Conservation (phyloP, 2,797 vertebrate genomes). For the Bovichtus variegatus region DNA sequence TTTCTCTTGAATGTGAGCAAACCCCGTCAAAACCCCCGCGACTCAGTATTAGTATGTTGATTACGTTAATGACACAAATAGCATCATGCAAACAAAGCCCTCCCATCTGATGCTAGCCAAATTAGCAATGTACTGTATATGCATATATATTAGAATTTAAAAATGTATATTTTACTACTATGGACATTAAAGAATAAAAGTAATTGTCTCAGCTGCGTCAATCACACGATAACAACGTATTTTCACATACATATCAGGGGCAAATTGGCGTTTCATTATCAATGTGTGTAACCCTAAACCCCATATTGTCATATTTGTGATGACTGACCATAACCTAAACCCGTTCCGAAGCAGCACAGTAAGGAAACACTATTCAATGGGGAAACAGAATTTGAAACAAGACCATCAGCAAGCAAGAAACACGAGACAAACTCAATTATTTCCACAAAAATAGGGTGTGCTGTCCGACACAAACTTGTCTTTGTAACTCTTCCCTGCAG, state of each 20-base stretch:
- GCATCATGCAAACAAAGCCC: background rate
- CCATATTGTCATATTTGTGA: background rate
- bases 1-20: no score
- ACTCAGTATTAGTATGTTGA: no score
- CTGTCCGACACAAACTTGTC: background rate
- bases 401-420: conserved; percentile 1
- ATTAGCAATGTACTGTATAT: background rate
- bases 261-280: background rate
- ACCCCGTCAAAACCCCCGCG: no score
- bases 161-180: no score
- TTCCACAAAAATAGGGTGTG: background rate
- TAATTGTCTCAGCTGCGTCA: background rate
- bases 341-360: background rate
- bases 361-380: background rate
- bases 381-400: background rate
- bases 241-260: background rate
- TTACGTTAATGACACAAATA: no score
- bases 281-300: background rate
- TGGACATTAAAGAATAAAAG: background rate
- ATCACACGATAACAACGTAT: no score
- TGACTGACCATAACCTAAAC: background rate
- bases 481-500: background rate
- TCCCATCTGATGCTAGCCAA: background rate
- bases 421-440: background rate
- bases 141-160: no score